Evolutionary conservation across 2,888 invertebrate species (phyloP), one percentile per base, ranked within the genome.

Genomic region (Dicyrtomina minuta): DNA sequence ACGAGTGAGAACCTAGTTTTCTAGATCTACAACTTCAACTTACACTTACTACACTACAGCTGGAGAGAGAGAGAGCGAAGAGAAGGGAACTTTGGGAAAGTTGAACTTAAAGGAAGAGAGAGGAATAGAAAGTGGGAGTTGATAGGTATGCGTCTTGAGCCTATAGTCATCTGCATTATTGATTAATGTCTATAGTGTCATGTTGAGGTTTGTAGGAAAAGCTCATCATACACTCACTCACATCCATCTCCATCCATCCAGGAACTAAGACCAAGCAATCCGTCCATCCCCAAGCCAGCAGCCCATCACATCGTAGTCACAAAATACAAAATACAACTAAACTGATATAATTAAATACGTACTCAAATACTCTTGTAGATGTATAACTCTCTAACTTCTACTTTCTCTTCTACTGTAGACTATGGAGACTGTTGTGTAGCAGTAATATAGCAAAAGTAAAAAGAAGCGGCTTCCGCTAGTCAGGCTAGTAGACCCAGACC

Each of bases 101-200:
- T 53, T 24, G 26, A 53, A 24, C 22, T 53, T 24, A 10, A 49
- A 20, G 46, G 3, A 46, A 15, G 46, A 5, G 13, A 46, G 13
- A n/a, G 46, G 15, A 17, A n/a, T n/a, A 46, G 46, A 46, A 17
- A 15, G 46, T 46, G 13, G 51, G 51, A 20, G 17, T 20, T 51
- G 51, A 22, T 53, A 58, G 17, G 58, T 41, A 58, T 58, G 58
- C 58, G 58, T 58, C 44, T 46, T 49, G n/a, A 12, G 15, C 24
- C 59, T 61, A 61, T 49, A 61, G 49, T n/a, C 61, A 61, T 61
- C 61, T 61, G 61, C 61, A 61, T 61, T 61, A 61, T 61, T 61
- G 61, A 61, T 61, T 61, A 61, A 61, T 61, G 61, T 49, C 61
- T 61, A 46, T 61, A 61, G 58, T 58, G 58, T 58, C 58, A 41